phyloP scores from a whole-genome alignment of 92 coral and sea anemone species.

The Metridium senile region DNA sequence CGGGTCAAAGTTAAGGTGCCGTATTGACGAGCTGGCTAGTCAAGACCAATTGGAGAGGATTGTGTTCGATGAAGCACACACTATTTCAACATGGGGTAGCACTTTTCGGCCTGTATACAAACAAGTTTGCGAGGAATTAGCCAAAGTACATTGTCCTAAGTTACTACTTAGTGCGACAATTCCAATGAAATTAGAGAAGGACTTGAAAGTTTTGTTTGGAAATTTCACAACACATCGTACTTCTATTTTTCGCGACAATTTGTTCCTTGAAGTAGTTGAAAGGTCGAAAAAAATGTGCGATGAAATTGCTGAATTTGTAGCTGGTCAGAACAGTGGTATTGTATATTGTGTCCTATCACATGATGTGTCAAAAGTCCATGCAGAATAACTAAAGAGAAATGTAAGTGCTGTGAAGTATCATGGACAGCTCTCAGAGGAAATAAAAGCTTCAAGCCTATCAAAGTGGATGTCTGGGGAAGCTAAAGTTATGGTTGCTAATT shows the following conservation, averaged over 20 bases:
- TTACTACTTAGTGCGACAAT: conserved; percentile 49
- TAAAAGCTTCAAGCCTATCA: conserved; percentile 13
- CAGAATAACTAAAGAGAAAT: background rate
- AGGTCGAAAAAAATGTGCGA: conserved; percentile 2
- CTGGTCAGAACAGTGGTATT: background rate
- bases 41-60: conserved; percentile 22
- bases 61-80: no score
- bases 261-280: conserved; percentile 32
- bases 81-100: no score
- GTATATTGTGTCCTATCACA: background rate
- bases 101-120: conserved; percentile 23
- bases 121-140: conserved; percentile 25
- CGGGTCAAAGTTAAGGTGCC: no score
- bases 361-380: background rate
- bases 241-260: conserved; percentile 42
- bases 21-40: background rate
- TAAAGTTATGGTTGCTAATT: conserved; percentile 15
- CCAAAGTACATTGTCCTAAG: conserved; percentile 19
- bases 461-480: conserved; percentile 8
- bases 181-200: conserved; percentile 2
- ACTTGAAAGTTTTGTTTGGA: conserved; percentile 3
- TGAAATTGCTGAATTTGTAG: background rate
- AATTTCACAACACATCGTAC: background rate
- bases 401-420: conserved; percentile 9
- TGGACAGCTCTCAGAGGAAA: conserved; percentile 13